These are phyloP conservation scores for Glaucidium brasilianum DNA, from an alignment of 2,113 vertebrate genomes.

Conservation along the genomic window DNA sequence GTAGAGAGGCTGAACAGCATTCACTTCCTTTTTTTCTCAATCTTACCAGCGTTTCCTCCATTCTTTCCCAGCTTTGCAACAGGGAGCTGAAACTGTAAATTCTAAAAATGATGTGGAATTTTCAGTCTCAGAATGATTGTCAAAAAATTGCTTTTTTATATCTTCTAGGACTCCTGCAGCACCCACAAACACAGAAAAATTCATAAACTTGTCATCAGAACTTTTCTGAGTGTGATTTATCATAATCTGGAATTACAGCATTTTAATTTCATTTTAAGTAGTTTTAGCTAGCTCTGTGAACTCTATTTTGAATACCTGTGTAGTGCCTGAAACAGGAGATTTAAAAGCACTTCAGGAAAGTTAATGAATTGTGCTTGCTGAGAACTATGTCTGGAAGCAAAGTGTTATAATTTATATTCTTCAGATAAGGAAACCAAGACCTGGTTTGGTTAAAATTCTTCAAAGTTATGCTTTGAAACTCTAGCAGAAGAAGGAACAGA, in stretches of 20 bases:
- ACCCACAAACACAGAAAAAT: not conserved
- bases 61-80: not conserved
- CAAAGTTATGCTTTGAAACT: not conserved
- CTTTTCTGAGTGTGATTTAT: not conserved
- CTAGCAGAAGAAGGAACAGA: not conserved
- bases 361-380: constrained; percentile 35
- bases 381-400: not conserved
- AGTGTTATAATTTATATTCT: not conserved
- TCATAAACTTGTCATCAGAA: constrained; percentile 5
- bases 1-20: not conserved
- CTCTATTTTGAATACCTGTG: constrained; percentile 21
- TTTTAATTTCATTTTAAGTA: constrained; percentile 46
- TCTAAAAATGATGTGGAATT: not conserved
- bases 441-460: not conserved
- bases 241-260: constrained; percentile 22
- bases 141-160: not conserved
- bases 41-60: not conserved
- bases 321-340: constrained; percentile 24
- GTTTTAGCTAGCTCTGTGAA: constrained; percentile 24
- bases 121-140: not conserved
- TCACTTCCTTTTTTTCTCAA: not conserved
- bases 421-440: not conserved
- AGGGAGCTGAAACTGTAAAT: not conserved
- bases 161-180: not conserved
- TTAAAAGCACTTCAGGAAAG: constrained; percentile 46